Evolutionary conservation across 1,140 invertebrate genomes (phyloP).

Genomic region (Rhopalosiphum padi): DNA sequence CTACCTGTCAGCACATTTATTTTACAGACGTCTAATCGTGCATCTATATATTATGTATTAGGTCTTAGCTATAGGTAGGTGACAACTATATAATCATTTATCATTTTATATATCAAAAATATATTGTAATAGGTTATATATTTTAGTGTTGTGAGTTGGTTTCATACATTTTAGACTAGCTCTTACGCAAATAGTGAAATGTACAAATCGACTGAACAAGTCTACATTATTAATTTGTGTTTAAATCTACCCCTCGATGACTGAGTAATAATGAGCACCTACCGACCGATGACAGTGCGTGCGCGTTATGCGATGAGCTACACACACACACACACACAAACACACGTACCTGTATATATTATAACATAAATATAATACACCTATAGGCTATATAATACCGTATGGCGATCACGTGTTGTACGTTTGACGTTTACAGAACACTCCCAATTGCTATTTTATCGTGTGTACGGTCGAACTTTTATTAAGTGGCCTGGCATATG

Average conservation of each 20-base stretch:
- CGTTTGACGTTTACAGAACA: conserved; percentile 23
- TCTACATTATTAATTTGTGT: background rate
- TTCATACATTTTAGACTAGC: background rate
- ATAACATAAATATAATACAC: too few relatives aligned
- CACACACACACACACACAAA: background rate
- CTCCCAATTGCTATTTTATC: conserved; percentile 29
- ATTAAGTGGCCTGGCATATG: conserved; percentile 52
- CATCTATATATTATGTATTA: too few relatives aligned
- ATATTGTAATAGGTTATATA: background rate
- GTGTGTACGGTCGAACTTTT: background rate
- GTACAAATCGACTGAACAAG: background rate
- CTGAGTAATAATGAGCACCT: background rate
- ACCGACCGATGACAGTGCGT: background rate
- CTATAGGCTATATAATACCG: background rate
- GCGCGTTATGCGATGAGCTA: background rate
- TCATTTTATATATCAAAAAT: too few relatives aligned
- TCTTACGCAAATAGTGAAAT: background rate
- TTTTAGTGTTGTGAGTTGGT: background rate
- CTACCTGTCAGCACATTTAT: too few relatives aligned
- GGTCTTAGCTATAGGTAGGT: too few relatives aligned
- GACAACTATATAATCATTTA: too few relatives aligned
- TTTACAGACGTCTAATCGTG: too few relatives aligned
- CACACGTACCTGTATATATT: background rate
- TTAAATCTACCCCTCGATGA: background rate
- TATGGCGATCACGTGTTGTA: conserved; percentile 25